Evolutionary conservation across 2,797 vertebrate genomes (phyloP), one percentile per base, ranked within the genome.

Genomic region (Chaenodraco wilsoni): DNA sequence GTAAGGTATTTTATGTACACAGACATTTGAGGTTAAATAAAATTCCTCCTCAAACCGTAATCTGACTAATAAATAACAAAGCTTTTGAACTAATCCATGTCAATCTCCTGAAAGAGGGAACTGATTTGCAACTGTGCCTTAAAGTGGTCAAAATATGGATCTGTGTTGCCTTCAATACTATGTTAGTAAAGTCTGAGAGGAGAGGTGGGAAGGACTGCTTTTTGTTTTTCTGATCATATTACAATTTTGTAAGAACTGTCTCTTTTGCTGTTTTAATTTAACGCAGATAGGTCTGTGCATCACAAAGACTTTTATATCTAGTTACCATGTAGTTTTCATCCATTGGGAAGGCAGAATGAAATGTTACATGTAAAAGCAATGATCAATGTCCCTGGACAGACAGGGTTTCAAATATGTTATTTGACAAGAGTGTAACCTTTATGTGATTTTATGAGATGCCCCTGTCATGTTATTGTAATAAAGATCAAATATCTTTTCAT

Each of bases 221-320:
- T 87, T 83, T 83, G 68, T 82, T 70, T 83, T 61, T 84, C 62
- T 76, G 43, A 69, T 73, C 1, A 69, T 79, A 60, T 54, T 64
- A 55, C 68, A 69, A 52, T 76, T 84, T 79, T 85, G 60, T 83
- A 84, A 86, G 74, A 87, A 71, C 82, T 72, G 72, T 84, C 83
- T 88, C 69, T 62, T 82, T 72, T 72, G n/a, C 68, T 81, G 77
- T 84, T 87, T 79, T 92, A 90, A 93, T 91, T 92, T 91, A 92
- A 90, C 81, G 81, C 60, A 12, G 65, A 65, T 86, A 83, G 90
- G 83, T 87, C 54, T 76, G 57, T 83, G 69, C 84, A 67, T 82
- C 72, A 72, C 69, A 82, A 83, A 79, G 52, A 79, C 51, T 65
- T 72, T n/a, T 83, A 60, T 87, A 88, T 80, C 63, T 85, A 82